Conservation (phyloP, 2,113 vertebrate genomes). For the Hypocryptadius cinnamomeus region DNA sequence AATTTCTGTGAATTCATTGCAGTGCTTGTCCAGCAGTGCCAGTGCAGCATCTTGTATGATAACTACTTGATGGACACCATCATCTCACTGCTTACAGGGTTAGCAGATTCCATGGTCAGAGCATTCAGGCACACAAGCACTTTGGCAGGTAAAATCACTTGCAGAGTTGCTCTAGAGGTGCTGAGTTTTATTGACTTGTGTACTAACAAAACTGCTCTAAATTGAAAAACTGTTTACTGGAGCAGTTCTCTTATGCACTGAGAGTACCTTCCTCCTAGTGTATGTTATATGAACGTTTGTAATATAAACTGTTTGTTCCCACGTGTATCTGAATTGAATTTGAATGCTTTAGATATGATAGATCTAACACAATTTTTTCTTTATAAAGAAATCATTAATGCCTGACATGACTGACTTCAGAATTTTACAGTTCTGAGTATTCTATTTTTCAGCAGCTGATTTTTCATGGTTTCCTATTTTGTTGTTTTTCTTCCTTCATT, state of each 20-base stretch:
- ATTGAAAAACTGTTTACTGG: neutral
- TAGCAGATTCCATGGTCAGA: slow-evolving; percentile 80
- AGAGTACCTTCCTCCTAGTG: neutral
- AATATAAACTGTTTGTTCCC: neutral
- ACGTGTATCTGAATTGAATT: neutral
- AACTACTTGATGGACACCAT: slow-evolving; percentile 82
- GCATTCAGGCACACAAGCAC: slow-evolving; percentile 92
- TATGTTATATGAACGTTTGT: neutral
- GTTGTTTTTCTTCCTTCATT: neutral
- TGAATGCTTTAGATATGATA: neutral
- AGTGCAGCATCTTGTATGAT: slow-evolving; percentile 81
- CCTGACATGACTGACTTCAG: neutral
- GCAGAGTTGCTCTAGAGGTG: neutral
- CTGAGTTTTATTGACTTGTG: neutral
- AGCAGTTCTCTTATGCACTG: neutral
- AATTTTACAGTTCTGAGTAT: neutral
- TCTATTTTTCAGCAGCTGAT: neutral
- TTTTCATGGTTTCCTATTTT: neutral
- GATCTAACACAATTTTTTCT: neutral
- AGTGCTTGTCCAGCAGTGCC: slow-evolving; percentile 82
- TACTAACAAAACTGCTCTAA: neutral
- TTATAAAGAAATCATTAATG: neutral
- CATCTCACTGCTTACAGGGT: slow-evolving; percentile 82
- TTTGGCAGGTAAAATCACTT: slow-evolving; percentile 76
- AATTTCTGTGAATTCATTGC: slow-evolving; percentile 88